Evolutionary conservation across 2,888 invertebrate species (phyloP).

Genomic region (Metellina segmentata): DNA sequence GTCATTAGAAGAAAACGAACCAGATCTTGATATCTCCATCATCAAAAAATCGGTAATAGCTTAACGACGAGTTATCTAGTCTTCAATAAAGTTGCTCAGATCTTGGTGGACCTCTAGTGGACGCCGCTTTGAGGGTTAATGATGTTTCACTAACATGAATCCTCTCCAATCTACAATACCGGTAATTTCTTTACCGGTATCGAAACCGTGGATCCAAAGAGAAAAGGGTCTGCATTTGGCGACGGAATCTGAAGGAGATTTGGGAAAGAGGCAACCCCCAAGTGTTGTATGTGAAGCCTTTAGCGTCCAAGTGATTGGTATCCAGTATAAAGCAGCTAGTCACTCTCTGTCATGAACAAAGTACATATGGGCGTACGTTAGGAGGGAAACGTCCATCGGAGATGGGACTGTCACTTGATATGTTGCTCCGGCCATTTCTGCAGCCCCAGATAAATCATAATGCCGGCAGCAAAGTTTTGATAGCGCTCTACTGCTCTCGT

Average conservation of each 20-base stretch:
- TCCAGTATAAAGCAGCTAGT: constrained; percentile 62
- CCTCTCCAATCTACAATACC: neutral
- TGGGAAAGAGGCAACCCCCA: constrained; percentile 53
- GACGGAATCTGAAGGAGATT: constrained; percentile 2
- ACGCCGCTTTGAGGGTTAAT: neutral
- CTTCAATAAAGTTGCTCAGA: too few relatives aligned
- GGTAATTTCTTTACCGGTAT: too few relatives aligned
- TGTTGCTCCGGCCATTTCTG: constrained; percentile 58
- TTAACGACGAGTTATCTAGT: too few relatives aligned
- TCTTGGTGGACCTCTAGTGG: too few relatives aligned
- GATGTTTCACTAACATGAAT: neutral
- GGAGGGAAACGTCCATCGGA: constrained; percentile 46
- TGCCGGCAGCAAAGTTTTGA: constrained; percentile 66
- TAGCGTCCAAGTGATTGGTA: constrained; percentile 73
- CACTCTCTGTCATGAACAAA: constrained; percentile 65
- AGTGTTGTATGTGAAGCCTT: constrained; percentile 66
- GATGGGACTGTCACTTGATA: constrained; percentile 66
- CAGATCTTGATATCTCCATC: too few relatives aligned
- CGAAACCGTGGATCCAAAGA: too few relatives aligned
- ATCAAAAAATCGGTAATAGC: too few relatives aligned
- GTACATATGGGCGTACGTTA: constrained; percentile 49
- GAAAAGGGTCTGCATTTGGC: neutral
- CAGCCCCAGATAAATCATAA: constrained; percentile 70
- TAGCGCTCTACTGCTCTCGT: constrained; percentile 50
- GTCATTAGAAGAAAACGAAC: too few relatives aligned